Percentiles rank a stretch among this genome's conserved stretches.
phyloP scores from a whole-genome alignment of 2,113 vertebrate genomes.

The Aythya baeri region DNA sequence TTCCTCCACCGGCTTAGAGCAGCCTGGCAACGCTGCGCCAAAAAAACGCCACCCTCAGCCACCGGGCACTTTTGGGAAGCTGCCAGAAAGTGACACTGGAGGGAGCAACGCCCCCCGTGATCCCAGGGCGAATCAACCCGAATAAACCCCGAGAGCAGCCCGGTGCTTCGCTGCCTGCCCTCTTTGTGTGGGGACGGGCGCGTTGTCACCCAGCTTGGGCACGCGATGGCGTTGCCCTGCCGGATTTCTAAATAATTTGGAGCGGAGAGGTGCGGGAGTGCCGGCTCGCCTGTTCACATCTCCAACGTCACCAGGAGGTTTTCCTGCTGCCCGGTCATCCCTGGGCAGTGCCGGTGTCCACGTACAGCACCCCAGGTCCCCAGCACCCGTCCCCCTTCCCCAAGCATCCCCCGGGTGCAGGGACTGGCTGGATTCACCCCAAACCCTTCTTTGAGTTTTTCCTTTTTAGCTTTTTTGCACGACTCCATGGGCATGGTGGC shows the following conservation, averaged over 20 bases:
- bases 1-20: neutral
- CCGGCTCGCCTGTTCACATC: accelerated
- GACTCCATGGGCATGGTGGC: accelerated
- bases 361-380: too few relatives aligned
- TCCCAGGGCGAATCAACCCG: accelerated
- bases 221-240: neutral
- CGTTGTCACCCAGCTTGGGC: accelerated
- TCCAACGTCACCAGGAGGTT: neutral
- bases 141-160: neutral
- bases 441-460: neutral
- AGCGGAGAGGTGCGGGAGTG: neutral
- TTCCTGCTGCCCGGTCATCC: neutral
- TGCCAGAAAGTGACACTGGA: accelerated
- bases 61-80: neutral
- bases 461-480: accelerated
- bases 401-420: accelerated
- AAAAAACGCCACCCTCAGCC: neutral
- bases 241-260: neutral
- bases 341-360: accelerated
- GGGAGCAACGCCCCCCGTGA: accelerated
- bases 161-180: accelerated
- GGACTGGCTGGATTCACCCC: too few relatives aligned
- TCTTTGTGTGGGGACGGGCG: neutral
- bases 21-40: neutral
- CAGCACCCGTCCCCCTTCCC: neutral